A percentile compares a stretch with the other conserved stretches of the same genome.
These are phyloP conservation scores for Tortricodes alternella DNA, from an alignment of 2,888 invertebrate genomes.

Conservation along the genomic window DNA sequence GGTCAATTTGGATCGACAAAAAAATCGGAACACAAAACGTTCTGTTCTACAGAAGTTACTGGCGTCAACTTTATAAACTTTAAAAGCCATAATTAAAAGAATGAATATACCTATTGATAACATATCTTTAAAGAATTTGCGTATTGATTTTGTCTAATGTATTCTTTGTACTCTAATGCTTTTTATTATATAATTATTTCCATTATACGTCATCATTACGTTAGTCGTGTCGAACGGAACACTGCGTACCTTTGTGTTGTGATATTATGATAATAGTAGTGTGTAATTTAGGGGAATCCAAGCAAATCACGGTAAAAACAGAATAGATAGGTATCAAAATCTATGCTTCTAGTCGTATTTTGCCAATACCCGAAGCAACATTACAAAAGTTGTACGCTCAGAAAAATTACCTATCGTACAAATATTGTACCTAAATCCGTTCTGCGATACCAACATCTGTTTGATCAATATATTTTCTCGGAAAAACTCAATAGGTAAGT, in stretches of 20 bases:
- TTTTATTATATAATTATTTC: not conserved
- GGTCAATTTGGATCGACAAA: too few relatives aligned
- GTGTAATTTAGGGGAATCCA: slow-evolving; percentile 10
- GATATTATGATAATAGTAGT: not conserved
- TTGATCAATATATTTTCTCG: slow-evolving; percentile 15
- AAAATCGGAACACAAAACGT: not conserved
- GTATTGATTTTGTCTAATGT: not conserved
- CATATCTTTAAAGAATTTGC: not conserved
- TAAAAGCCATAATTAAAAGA: too few relatives aligned
- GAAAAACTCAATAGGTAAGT: slow-evolving; percentile 1
- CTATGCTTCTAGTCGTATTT: too few relatives aligned
- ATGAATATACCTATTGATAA: not conserved
- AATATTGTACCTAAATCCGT: not conserved
- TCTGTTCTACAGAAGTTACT: not conserved
- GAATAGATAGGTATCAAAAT: not conserved
- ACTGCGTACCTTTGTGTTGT: not conserved
- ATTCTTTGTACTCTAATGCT: not conserved
- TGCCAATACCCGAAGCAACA: too few relatives aligned
- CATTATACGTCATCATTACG: not conserved
- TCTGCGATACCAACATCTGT: not conserved
- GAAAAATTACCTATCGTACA: too few relatives aligned
- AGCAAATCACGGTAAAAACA: not conserved
- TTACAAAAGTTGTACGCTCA: too few relatives aligned
- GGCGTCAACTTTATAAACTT: too few relatives aligned
- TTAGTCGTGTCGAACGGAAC: not conserved